These are phyloP conservation scores for Parauchenoglanis punctatus DNA, from an alignment of 2,797 vertebrate genomes.

Conservation along the genomic window DNA sequence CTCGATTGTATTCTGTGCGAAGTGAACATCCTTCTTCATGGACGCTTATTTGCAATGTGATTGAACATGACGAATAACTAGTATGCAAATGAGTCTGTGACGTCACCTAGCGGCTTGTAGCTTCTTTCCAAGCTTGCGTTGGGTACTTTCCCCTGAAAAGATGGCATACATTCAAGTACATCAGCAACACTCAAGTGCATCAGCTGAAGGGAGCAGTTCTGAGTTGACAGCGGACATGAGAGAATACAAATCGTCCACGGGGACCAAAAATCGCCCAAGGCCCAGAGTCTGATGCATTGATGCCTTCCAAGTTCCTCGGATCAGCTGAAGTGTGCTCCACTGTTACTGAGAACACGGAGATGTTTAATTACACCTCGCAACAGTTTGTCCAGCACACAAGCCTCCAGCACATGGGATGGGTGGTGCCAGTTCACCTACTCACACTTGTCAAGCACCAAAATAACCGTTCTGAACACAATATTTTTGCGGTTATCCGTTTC, in stretches of 20 bases:
- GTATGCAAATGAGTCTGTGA: too few relatives aligned
- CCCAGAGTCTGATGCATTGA: background rate
- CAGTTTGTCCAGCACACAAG: background rate
- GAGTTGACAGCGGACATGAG: background rate
- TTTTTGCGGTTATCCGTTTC: slow-evolving; percentile 43
- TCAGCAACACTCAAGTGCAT: background rate
- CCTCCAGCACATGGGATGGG: background rate
- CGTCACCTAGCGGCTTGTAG: too few relatives aligned
- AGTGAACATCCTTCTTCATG: too few relatives aligned
- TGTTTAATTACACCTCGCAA: background rate
- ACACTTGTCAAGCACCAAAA: background rate
- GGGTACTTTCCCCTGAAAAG: too few relatives aligned
- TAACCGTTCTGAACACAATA: background rate
- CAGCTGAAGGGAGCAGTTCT: background rate
- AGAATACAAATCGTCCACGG: background rate
- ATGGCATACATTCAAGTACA: too few relatives aligned
- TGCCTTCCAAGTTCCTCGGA: background rate
- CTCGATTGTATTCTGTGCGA: too few relatives aligned
- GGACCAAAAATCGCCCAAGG: too few relatives aligned
- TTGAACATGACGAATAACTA: too few relatives aligned
- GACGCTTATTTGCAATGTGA: too few relatives aligned
- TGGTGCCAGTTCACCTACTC: background rate
- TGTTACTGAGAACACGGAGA: background rate
- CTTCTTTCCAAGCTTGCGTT: too few relatives aligned
- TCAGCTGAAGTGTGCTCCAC: background rate